Base-by-base conservation (phyloP, 2,888 invertebrate genomes). In the Nomada fucata region DNA sequence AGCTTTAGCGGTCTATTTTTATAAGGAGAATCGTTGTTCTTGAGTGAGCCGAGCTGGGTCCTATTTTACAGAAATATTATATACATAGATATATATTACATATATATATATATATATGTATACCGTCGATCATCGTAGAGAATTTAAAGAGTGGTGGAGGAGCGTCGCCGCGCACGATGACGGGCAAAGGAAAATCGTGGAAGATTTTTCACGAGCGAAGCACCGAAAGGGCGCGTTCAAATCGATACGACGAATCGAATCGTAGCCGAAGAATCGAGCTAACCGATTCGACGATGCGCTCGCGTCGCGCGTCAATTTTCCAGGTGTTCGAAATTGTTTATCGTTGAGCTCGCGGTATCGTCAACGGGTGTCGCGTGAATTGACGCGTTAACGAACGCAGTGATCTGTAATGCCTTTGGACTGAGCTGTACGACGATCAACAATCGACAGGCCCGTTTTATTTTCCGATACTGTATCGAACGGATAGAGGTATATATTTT, bases 401-500 rank as follows among this genome's bases (percentile, higher is more conserved):
- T 68, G 59, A 82, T 69, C 53, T 64, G 64, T 67, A 5, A 61
- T 53, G 72, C 71, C 76, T 80, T 84, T 89, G 85, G 88, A 90
- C 86, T 90, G 88, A 89, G 85, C 57, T 79, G 65, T 82, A 74
- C 68, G 26, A 76, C 73, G 68, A 60, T 79, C 82, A 68, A 70
- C 79, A 77, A 23, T 72, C 29, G 61, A 79, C 63, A 73, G 82
- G 80, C 71, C 60, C 65, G 64, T 72, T 84, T 86, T 86, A 86
- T 76, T 84, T 82, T 84, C 76, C 60, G 75, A 79, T 85, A 70
- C 64, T 71, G 64, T 69, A 57, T 57, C 23, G 70, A 36, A 82
- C 67, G 42, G 42, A 61, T 65, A 75, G 44, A 83, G 42, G 67
- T 76, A 82, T 83, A 82, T 86, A 86, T 90, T 87, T 90, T 90